Percentiles rank a stretch among this genome's conserved stretches.
Conservation (phyloP, 2,797 vertebrate species). For the Lagorchestes hirsutus region DNA sequence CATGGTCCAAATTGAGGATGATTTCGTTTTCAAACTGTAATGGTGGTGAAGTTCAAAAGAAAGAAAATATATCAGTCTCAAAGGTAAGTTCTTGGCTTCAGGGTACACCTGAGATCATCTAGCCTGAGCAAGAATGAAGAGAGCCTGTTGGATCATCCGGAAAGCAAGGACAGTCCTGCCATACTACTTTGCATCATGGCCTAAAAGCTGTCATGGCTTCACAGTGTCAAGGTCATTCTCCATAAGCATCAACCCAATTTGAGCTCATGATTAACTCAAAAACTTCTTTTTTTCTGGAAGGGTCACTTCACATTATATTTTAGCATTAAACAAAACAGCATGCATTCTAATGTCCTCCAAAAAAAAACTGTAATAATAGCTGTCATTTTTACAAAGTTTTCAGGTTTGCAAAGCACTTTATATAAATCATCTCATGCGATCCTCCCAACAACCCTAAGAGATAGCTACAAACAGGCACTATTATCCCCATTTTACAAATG, state of each 20-base stretch:
- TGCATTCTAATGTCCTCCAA: not conserved
- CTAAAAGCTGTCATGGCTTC: not conserved
- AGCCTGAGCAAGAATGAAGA: not conserved
- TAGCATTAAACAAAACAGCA: not conserved
- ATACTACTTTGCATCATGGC: not conserved
- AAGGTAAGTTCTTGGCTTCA: not conserved
- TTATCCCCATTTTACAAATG: no score
- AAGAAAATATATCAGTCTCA: slow-evolving; percentile 29
- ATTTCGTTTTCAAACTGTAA: slow-evolving; percentile 98
- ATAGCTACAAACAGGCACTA: no score
- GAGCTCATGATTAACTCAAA: not conserved
- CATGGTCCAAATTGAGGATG: slow-evolving; percentile 98
- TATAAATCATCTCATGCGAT: no score
- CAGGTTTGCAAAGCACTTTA: no score
- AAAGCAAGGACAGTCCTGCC: slow-evolving; percentile 1
- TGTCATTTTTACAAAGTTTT: no score
- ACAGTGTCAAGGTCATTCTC: not conserved
- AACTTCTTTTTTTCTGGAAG: slow-evolving; percentile 5
- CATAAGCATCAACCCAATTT: not conserved
- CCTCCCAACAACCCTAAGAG: no score
- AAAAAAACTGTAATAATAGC: no score
- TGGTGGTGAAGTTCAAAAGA: slow-evolving; percentile 44
- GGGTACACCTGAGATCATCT: not conserved
- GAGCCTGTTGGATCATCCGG: not conserved
- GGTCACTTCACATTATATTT: not conserved